Base-by-base conservation (phyloP, 2,113 vertebrate species). In the Laticauda laticaudata region DNA sequence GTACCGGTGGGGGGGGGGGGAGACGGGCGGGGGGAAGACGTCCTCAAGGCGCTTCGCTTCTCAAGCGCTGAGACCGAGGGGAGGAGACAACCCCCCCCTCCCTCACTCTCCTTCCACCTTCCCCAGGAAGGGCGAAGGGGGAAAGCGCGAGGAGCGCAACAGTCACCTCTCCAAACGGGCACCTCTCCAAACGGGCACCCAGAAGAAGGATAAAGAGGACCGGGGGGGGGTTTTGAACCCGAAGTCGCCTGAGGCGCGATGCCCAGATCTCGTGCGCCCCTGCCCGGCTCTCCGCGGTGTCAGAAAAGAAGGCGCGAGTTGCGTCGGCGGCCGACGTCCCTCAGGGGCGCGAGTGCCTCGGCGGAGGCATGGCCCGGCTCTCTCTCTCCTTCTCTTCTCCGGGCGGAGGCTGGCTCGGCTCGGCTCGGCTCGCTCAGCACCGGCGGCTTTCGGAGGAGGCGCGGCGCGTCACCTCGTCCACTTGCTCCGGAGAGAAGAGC, bases 31-130 rank as follows among this genome's bases (percentile, higher is more conserved):
- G n/a, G n/a, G 64, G n/a, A 18, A n/a, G 69, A 5, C n/a, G 69
- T 81, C 75, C 75, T 81, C 7, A 43, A 34, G 87, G 92, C 94
- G 91, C 96, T 86, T 90, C 95, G 90, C 95, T 95, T 94, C 91
- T 95, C 97, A 96, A 96, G 96, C 96, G 95, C 95, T 90, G 90
- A 89, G 34, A 51, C 18, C 86, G 48, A 56, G 69, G 90, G 90
- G 1, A 23, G 87, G 64, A 86, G 90, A 53, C 34, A n/a, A n/a
- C 34, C 34, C 34, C 34, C 64, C 5, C 48, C 43, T 10, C 20
- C 26, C 20, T 5, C 20, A 1, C 24, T 39, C 34, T 75, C 29
- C 29, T 55, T 43, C 14, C 18, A 34, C 55, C 56, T 61, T 59
- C 23, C 57, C 75, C 75, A 8, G 7, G 18, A 9, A 43, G 34